These are phyloP conservation scores for Halictus rubicundus DNA, from an alignment of 1,140 invertebrate species.

Conservation along the genomic window DNA sequence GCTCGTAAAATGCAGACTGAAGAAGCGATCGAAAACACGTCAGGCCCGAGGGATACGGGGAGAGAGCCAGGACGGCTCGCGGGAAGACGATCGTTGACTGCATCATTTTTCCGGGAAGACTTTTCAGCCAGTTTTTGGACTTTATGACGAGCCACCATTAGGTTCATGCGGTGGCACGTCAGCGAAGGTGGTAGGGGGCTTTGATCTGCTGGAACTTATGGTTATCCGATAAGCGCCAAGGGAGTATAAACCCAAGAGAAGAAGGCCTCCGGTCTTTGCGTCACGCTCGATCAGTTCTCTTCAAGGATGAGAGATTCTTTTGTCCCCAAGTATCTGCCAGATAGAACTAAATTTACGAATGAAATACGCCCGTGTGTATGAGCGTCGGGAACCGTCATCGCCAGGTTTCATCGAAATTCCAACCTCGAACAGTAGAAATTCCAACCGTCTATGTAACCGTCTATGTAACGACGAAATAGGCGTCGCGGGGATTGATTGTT, in stretches of 20 bases:
- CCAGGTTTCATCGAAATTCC: background rate
- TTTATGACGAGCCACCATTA: conserved; percentile 44
- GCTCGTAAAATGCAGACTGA: conserved; percentile 22
- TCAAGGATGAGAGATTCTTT: conserved; percentile 61
- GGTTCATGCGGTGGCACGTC: conserved; percentile 19
- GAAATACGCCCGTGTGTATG: conserved; percentile 12
- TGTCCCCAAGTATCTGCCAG: conserved; percentile 37
- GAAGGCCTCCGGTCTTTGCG: conserved; percentile 46
- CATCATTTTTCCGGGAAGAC: conserved; percentile 16
- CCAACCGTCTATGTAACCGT: background rate
- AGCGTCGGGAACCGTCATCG: background rate
- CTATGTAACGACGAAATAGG: background rate
- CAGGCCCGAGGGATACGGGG: too few species aligned
- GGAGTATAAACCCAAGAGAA: conserved; percentile 37
- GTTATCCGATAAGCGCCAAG: conserved; percentile 60
- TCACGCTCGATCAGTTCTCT: conserved; percentile 57
- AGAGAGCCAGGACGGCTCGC: background rate
- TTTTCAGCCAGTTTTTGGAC: background rate
- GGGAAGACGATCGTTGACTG: conserved; percentile 19
- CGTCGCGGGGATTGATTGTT: background rate
- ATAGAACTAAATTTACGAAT: conserved; percentile 56
- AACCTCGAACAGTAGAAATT: background rate
- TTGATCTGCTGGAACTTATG: conserved; percentile 63
- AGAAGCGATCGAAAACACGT: conserved; percentile 31
- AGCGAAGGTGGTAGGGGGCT: conserved; percentile 27